Percentiles rank a stretch among this genome's conserved stretches.
phyloP scores from a whole-genome alignment of 2,888 invertebrate genomes.

The Sclerodermus sp. region DNA sequence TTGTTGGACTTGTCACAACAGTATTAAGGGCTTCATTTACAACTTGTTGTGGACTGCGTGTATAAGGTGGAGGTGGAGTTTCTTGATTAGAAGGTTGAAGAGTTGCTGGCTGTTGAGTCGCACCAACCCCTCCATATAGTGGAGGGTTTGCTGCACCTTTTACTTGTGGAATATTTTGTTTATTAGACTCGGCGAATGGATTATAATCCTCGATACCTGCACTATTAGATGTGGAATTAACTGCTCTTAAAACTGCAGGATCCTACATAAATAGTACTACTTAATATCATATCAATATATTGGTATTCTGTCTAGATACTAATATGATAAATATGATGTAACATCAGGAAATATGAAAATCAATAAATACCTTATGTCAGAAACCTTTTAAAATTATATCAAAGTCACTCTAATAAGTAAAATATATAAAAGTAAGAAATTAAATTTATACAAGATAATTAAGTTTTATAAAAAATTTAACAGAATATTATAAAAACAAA shows the following conservation, averaged over 20 bases:
- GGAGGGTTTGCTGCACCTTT: constrained; percentile 62
- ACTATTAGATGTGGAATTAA: constrained; percentile 72
- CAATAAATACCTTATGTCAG: neutral
- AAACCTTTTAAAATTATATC: neutral
- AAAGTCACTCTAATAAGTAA: too few relatives aligned
- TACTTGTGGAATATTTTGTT: constrained; percentile 60
- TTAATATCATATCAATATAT: constrained; percentile 1
- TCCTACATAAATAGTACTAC: constrained; percentile 68
- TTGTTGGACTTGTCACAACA: constrained; percentile 40
- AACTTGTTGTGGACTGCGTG: constrained; percentile 65
- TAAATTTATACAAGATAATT: constrained; percentile 8
- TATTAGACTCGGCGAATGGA: constrained; percentile 81
- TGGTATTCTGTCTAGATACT: neutral
- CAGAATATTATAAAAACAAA: neutral
- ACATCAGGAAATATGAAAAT: neutral
- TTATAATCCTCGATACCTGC: constrained; percentile 91
- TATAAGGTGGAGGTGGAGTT: constrained; percentile 64
- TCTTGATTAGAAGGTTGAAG: constrained; percentile 75
- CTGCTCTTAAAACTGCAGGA: constrained; percentile 90
- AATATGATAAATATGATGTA: neutral
- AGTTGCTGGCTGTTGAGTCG: constrained; percentile 70
- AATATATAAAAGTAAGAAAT: neutral
- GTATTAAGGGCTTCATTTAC: constrained; percentile 41
- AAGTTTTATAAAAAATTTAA: neutral
- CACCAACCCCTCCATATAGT: constrained; percentile 45